Evolutionary conservation across 2,113 vertebrate species (phyloP).

Genomic region (Sisor rabdophorus): DNA sequence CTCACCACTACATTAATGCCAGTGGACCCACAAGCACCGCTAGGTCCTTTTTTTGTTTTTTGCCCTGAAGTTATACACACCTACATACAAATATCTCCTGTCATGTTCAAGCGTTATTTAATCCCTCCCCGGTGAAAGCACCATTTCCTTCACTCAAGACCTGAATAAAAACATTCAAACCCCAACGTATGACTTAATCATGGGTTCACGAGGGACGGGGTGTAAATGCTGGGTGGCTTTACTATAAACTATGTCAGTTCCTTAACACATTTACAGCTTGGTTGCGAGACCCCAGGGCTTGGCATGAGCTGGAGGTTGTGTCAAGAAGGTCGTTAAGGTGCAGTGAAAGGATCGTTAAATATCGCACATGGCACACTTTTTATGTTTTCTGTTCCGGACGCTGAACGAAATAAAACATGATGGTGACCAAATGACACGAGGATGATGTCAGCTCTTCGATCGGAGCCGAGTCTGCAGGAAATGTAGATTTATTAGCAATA

Average conservation of each 20-base stretch:
- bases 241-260: constrained; percentile 2
- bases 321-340: not conserved
- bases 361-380: not conserved
- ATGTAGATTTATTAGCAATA: constrained; percentile 22
- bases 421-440: too few relatives aligned
- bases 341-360: not conserved
- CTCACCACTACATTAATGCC: not conserved
- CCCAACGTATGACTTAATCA: not conserved
- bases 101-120: not conserved
- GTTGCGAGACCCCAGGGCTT: constrained; percentile 1
- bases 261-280: not conserved
- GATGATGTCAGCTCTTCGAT: constrained; percentile 1
- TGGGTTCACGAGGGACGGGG: not conserved
- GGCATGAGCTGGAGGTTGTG: not conserved
- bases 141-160: constrained; percentile 4
- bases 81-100: not conserved
- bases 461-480: not conserved
- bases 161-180: constrained; percentile 10
- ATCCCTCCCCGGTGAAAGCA: constrained; percentile 4
- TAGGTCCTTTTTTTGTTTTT: not conserved
- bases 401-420: not conserved
- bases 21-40: not conserved
- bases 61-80: not conserved
- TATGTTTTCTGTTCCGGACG: constrained; percentile 3
- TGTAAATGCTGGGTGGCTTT: not conserved